Evolutionary conservation across 2,888 invertebrate genomes (phyloP).

Genomic region (Agelastica alni): DNA sequence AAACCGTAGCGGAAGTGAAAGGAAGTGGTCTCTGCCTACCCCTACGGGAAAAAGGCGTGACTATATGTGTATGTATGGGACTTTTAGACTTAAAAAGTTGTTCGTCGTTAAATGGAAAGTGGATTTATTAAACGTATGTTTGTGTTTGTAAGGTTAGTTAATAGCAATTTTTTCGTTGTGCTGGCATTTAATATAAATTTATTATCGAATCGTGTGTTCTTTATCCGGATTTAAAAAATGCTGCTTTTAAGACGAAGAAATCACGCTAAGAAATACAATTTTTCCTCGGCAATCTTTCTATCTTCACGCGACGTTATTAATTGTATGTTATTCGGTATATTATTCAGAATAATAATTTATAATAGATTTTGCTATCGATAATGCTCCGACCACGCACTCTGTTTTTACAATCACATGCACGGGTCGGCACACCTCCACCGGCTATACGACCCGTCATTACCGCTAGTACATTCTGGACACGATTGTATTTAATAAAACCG

Average conservation of each 20-base stretch:
- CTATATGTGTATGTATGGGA: too few species aligned
- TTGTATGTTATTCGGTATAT: conserved; percentile 14
- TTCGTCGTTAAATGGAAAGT: too few species aligned
- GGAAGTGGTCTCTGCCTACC: too few species aligned
- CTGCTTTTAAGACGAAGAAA: conserved; percentile 3
- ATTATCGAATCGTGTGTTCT: conserved; percentile 6
- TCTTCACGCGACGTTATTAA: conserved; percentile 22
- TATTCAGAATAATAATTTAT: conserved; percentile 20
- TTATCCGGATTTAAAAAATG: conserved; percentile 5
- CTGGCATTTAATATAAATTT: conserved; percentile 12
- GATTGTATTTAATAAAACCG: too few species aligned
- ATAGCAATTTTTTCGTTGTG: too few species aligned
- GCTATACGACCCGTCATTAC: background rate
- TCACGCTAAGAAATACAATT: conserved; percentile 18
- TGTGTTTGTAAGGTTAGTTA: too few species aligned
- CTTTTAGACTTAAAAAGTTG: too few species aligned
- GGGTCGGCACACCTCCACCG: conserved; percentile 8
- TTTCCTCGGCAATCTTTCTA: conserved; percentile 25
- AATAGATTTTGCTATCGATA: background rate
- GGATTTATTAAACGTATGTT: too few species aligned
- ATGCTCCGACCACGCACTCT: conserved; percentile 9
- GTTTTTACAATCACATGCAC: conserved; percentile 11
- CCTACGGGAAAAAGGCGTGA: too few species aligned
- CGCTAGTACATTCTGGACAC: background rate
- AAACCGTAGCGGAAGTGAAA: too few species aligned